Percentiles rank a stretch among this genome's conserved stretches.
These are phyloP conservation scores for Bettongia penicillata DNA, from an alignment of 2,113 vertebrate genomes.

Conservation along the genomic window DNA sequence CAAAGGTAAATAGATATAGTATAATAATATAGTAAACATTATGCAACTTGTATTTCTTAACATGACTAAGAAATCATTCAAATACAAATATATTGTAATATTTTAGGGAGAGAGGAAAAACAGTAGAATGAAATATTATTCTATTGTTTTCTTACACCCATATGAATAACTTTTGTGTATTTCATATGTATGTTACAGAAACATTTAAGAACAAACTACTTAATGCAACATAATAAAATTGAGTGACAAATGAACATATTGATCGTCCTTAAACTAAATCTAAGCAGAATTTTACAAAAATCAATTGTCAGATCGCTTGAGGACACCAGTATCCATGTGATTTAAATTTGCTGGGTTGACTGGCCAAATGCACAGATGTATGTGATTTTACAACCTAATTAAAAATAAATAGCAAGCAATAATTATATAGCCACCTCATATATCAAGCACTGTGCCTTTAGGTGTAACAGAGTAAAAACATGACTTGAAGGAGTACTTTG, in stretches of 20 bases:
- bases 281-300: conserved; percentile 82
- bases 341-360: conserved; percentile 81
- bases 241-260: conserved; percentile 77
- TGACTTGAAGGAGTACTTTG: conserved; percentile 56
- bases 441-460: conserved; percentile 72
- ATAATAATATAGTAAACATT: background rate
- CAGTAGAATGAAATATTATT: conserved; percentile 14
- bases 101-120: background rate
- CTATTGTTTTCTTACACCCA: background rate
- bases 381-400: conserved; percentile 83
- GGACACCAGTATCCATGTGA: conserved; percentile 80
- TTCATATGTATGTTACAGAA: conserved; percentile 27
- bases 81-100: conserved; percentile 14
- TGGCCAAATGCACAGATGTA: conserved; percentile 70
- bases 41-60: background rate
- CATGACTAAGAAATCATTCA: conserved; percentile 20
- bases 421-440: conserved; percentile 64
- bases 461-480: conserved; percentile 25
- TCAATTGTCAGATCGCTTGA: conserved; percentile 82
- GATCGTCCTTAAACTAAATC: conserved; percentile 78
- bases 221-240: conserved; percentile 70
- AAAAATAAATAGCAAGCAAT: conserved; percentile 79
- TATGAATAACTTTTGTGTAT: conserved; percentile 12
- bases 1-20: background rate
- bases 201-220: conserved; percentile 42